phyloP scores from a whole-genome alignment of 2,888 invertebrate genomes.

The Physocephala rufipes region DNA sequence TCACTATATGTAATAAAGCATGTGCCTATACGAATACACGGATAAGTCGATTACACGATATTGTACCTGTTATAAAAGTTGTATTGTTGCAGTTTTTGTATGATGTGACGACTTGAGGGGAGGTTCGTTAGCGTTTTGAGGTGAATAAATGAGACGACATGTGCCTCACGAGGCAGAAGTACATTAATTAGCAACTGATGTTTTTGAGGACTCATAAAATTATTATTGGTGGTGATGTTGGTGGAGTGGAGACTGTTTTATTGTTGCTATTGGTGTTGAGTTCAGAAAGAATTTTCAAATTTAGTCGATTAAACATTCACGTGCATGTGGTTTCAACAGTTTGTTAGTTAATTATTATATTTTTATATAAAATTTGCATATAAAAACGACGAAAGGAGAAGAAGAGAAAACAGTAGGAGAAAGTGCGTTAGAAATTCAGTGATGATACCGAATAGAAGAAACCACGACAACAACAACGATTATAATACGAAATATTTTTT shows the following conservation, averaged over 20 bases:
- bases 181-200: constrained; percentile 48
- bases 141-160: not conserved
- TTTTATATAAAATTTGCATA: too few species aligned
- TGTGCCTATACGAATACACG: not conserved
- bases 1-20: not conserved
- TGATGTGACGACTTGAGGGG: not conserved
- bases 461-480: too few species aligned
- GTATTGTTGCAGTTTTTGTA: too few species aligned
- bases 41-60: not conserved
- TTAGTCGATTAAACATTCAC: not conserved
- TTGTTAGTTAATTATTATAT: not conserved
- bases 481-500: too few species aligned
- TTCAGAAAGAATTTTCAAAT: too few species aligned
- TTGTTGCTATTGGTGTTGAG: not conserved
- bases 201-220: constrained; percentile 3
- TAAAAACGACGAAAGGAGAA: too few species aligned
- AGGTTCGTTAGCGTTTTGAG: too few species aligned
- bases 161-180: not conserved
- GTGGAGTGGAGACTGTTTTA: constrained; percentile 1
- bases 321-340: not conserved
- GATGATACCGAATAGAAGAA: too few species aligned
- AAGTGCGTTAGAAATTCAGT: too few species aligned
- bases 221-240: constrained; percentile 4
- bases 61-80: too few species aligned
- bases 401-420: too few species aligned